Percentiles rank a stretch among this genome's conserved stretches.
Conservation (phyloP, 1,140 invertebrate genomes). For the Dolichoris vasculosae region DNA sequence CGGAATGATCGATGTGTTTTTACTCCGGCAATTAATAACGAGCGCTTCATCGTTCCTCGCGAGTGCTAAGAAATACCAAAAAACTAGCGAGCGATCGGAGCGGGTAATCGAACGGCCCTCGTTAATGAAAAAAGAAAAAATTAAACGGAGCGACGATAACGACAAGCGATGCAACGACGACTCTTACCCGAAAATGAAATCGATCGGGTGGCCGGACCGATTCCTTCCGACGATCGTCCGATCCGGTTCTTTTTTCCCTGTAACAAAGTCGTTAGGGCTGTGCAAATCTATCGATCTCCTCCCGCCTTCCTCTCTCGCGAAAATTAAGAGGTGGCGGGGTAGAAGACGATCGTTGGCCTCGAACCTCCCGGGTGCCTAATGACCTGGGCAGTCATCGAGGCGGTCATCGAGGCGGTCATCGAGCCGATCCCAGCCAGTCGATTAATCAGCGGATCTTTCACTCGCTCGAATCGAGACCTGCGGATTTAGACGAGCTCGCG, state of each 20-base stretch:
- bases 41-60: background rate
- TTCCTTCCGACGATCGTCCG: background rate
- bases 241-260: background rate
- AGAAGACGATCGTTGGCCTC: background rate
- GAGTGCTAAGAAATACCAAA: background rate
- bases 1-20: background rate
- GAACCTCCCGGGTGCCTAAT: slow-evolving; percentile 59
- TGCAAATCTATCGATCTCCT: slow-evolving; percentile 43
- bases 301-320: background rate
- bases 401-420: slow-evolving; percentile 67
- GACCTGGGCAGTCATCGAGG: slow-evolving; percentile 60
- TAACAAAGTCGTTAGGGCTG: slow-evolving; percentile 49
- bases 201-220: background rate
- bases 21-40: background rate
- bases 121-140: background rate
- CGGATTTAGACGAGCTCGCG: background rate
- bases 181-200: background rate
- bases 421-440: slow-evolving; percentile 69
- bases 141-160: too few relatives aligned
- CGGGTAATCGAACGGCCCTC: background rate
- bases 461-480: background rate
- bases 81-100: background rate
- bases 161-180: background rate
- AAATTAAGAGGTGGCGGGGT: background rate
- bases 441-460: slow-evolving; percentile 71